Evolutionary conservation across 2,888 invertebrate genomes (phyloP).

Genomic region (Troides helena): DNA sequence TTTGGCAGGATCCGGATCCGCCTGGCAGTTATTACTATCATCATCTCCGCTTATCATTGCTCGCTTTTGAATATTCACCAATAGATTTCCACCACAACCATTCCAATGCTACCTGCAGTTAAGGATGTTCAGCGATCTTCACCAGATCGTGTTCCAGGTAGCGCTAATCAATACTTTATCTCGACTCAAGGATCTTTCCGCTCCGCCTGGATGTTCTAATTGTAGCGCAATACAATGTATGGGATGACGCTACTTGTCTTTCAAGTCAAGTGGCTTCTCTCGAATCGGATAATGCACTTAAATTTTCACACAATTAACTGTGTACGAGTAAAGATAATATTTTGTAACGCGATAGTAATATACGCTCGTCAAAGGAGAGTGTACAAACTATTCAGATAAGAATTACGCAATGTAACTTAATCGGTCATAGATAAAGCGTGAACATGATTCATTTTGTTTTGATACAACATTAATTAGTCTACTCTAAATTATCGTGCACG

Average conservation of each 20-base stretch:
- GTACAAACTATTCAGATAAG: conserved; percentile 36
- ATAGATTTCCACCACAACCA: too few relatives aligned
- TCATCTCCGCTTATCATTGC: too few relatives aligned
- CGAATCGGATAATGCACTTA: conserved; percentile 7
- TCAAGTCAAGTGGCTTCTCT: too few relatives aligned
- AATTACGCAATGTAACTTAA: conserved; percentile 42
- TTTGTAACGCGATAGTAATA: conserved; percentile 22
- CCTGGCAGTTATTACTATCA: too few relatives aligned
- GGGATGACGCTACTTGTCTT: too few relatives aligned
- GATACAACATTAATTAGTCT: conserved; percentile 4
- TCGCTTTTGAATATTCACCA: too few relatives aligned
- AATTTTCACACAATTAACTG: conserved; percentile 21
- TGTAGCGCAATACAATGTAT: background rate
- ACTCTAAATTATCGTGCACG: background rate
- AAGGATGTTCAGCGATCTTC: too few relatives aligned
- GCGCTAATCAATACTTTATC: too few relatives aligned
- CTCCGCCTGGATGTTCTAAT: background rate
- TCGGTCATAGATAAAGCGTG: conserved; percentile 41
- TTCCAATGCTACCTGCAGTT: too few relatives aligned
- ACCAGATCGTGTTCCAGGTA: too few relatives aligned
- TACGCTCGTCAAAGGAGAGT: conserved; percentile 30
- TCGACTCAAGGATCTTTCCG: too few relatives aligned
- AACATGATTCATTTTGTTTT: conserved; percentile 30
- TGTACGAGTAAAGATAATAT: conserved; percentile 23
- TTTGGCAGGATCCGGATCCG: too few relatives aligned